These are phyloP conservation scores for Agonopterix alstromeriana DNA, from an alignment of 2,888 invertebrate genomes.

Conservation along the genomic window DNA sequence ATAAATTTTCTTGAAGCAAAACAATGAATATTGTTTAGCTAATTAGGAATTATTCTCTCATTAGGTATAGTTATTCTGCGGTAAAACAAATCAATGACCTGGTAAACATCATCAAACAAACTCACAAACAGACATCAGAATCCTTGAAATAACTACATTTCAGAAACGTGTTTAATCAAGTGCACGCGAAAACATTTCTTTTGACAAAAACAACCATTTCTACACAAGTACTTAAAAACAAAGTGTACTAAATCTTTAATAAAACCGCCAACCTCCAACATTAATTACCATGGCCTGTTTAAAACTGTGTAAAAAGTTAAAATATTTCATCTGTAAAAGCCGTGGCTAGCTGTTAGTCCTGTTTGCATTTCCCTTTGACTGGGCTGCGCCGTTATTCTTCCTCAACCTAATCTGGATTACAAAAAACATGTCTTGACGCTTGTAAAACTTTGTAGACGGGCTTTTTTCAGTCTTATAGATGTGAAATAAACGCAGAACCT, in stretches of 20 bases:
- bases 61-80: too few species aligned
- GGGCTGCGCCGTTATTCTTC: conserved; percentile 39
- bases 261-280: conserved; percentile 4
- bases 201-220: not conserved
- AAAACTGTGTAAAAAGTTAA: conserved; percentile 14
- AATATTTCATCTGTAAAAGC: conserved; percentile 15
- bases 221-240: not conserved
- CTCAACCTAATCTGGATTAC: conserved; percentile 45
- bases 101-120: too few species aligned
- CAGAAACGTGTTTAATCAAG: too few species aligned
- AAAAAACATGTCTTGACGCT: conserved; percentile 39
- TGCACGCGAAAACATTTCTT: too few species aligned
- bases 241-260: conserved; percentile 1
- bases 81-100: too few species aligned
- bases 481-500: not conserved
- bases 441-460: conserved; percentile 17
- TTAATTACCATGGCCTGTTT: conserved; percentile 13
- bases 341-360: conserved; percentile 11
- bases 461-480: not conserved
- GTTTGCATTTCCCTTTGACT: conserved; percentile 41
- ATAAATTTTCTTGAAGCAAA: too few species aligned
- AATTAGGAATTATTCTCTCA: too few species aligned
- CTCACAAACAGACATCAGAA: too few species aligned
- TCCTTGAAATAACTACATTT: too few species aligned
- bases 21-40: too few species aligned